These are phyloP conservation scores for Neotragus moschatus DNA, from an alignment of 2,113 vertebrate species.

Conservation along the genomic window DNA sequence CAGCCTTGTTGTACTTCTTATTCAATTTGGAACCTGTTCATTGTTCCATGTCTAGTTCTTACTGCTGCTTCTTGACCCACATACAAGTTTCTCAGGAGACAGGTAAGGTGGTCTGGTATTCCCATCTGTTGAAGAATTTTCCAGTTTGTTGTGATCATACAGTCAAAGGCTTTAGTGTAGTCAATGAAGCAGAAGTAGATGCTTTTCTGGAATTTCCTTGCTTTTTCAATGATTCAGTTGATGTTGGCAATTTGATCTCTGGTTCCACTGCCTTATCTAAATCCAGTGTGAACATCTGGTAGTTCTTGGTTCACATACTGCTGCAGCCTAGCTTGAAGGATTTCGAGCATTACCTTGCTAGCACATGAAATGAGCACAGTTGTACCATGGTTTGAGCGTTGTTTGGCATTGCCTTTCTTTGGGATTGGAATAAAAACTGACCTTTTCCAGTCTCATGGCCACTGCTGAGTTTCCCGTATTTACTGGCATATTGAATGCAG, in stretches of 20 bases:
- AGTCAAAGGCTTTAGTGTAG: not conserved
- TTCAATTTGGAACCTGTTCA: not conserved
- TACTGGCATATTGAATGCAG: not conserved
- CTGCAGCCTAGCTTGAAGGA: not conserved
- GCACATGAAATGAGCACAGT: not conserved
- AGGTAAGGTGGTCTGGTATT: not conserved
- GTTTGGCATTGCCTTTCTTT: not conserved
- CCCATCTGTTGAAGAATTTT: not conserved
- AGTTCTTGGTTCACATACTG: not conserved
- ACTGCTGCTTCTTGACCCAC: not conserved
- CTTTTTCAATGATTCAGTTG: not conserved
- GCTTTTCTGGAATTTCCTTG: not conserved
- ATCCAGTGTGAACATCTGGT: not conserved
- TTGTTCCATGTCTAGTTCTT: not conserved
- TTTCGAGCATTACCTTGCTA: not conserved
- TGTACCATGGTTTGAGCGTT: not conserved
- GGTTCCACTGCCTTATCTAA: not conserved
- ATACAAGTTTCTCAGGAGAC: not conserved
- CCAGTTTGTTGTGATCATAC: not conserved
- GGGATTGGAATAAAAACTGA: not conserved
- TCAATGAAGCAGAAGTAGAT: not conserved
- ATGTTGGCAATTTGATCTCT: not conserved
- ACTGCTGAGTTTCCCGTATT: not conserved
- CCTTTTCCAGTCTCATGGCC: not conserved
- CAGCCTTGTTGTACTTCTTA: not conserved